Evolutionary conservation across 35 echinoderm and acorn worm genomes (phyloP).

Genomic region (Hemicentrotus pulcherrimus): DNA sequence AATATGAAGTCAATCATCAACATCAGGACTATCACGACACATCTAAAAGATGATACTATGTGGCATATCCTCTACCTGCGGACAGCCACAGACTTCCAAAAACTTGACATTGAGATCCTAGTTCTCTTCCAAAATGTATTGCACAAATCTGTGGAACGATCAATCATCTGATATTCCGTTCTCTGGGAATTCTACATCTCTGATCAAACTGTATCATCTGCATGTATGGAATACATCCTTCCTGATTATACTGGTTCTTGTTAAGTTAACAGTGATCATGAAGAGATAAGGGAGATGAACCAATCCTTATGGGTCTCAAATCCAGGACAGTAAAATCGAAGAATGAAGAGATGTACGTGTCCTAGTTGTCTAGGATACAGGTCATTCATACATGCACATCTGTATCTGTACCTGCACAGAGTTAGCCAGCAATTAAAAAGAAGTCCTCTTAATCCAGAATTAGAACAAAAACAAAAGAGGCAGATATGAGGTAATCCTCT

Average conservation of each 20-base stretch:
- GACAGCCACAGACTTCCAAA: background rate
- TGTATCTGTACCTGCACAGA: background rate
- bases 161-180: background rate
- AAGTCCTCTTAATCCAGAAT: background rate
- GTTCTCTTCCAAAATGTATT: background rate
- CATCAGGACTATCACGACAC: background rate
- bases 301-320: background rate
- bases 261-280: background rate
- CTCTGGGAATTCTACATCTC: background rate
- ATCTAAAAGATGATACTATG: background rate
- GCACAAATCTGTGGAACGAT: background rate
- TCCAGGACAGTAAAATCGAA: background rate
- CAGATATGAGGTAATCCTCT: background rate
- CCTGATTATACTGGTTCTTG: background rate
- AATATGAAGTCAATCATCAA: background rate
- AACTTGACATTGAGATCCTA: background rate
- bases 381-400: background rate
- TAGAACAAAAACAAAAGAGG: slow-evolving; percentile 1
- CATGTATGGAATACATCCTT: background rate
- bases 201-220: background rate
- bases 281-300: background rate
- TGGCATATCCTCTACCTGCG: too few relatives aligned
- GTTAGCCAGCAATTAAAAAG: background rate
- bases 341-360: background rate
- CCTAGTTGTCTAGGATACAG: background rate